Evolutionary conservation across 2,113 vertebrate species (phyloP).

Genomic region (Deroptyus accipitrinus): DNA sequence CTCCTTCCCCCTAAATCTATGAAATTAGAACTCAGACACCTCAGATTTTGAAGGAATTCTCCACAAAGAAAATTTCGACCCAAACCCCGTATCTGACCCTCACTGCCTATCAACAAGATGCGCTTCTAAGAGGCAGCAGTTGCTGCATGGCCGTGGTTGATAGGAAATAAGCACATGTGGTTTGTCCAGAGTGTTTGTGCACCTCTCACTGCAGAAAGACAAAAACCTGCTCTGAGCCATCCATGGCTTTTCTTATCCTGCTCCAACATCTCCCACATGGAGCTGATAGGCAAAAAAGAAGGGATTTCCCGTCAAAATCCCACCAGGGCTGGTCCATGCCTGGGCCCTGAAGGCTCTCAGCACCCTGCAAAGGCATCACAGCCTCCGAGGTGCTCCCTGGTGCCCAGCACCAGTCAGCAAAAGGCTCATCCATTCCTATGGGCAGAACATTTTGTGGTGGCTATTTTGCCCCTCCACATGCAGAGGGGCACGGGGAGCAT

Average conservation of each 20-base stretch:
- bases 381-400: accelerated
- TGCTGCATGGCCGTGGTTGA: accelerated
- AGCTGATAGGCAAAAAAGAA: not conserved
- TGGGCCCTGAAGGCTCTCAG: accelerated
- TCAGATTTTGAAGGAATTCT: not conserved
- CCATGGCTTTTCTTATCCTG: not conserved
- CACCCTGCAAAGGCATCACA: accelerated
- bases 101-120: accelerated
- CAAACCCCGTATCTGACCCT: accelerated
- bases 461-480: accelerated
- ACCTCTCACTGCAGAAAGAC: not conserved
- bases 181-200: not conserved
- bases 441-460: accelerated
- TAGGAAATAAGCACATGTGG: accelerated
- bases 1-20: accelerated
- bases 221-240: not conserved
- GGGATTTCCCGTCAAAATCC: not conserved
- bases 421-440: accelerated
- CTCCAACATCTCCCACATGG: not conserved
- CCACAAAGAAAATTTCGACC: not conserved
- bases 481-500: accelerated
- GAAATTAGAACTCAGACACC: accelerated
- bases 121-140: accelerated
- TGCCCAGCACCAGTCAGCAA: not conserved
- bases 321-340: accelerated